phyloP scores from a whole-genome alignment of 2,888 invertebrate genomes.

The Azorinus chamasolen region DNA sequence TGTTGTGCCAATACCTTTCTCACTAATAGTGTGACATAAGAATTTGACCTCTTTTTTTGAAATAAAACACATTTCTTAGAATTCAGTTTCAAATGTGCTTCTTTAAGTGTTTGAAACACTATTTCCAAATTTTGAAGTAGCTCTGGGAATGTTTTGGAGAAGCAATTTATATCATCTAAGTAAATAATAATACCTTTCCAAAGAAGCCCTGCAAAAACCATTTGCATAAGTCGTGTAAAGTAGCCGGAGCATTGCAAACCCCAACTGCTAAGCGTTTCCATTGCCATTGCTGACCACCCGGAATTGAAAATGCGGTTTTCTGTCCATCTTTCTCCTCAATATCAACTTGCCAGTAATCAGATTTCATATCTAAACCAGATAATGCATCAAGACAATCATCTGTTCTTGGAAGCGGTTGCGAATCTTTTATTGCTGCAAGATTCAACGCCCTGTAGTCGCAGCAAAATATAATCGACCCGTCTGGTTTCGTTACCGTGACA shows the following conservation, averaged over 20 bases:
- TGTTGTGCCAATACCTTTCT: conserved; percentile 38
- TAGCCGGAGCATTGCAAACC: conserved; percentile 38
- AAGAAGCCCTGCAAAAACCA: conserved; percentile 30
- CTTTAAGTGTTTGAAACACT: conserved; percentile 38
- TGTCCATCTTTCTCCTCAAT: conserved; percentile 21
- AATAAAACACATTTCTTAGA: conserved; percentile 18
- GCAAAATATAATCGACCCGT: conserved; percentile 51
- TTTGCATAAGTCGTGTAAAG: conserved; percentile 51
- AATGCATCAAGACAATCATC: conserved; percentile 65
- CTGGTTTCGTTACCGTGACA: conserved; percentile 59
- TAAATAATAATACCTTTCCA: conserved; percentile 45
- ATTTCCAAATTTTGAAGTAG: conserved; percentile 32
- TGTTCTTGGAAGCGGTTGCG: conserved; percentile 61
- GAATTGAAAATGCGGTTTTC: conserved; percentile 33
- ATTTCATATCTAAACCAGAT: conserved; percentile 40
- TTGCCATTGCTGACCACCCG: conserved; percentile 29
- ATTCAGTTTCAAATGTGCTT: conserved; percentile 31
- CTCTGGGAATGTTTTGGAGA: conserved; percentile 39
- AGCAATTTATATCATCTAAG: conserved; percentile 49
- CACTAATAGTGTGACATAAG: conserved; percentile 29
- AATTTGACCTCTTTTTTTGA: conserved; percentile 32
- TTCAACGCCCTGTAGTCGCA: conserved; percentile 57
- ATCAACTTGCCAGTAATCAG: conserved; percentile 51
- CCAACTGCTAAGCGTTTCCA: conserved; percentile 48
- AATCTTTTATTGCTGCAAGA: conserved; percentile 56